phyloP scores from a whole-genome alignment of 23 tunicate genomes.

The Styela plicata region DNA sequence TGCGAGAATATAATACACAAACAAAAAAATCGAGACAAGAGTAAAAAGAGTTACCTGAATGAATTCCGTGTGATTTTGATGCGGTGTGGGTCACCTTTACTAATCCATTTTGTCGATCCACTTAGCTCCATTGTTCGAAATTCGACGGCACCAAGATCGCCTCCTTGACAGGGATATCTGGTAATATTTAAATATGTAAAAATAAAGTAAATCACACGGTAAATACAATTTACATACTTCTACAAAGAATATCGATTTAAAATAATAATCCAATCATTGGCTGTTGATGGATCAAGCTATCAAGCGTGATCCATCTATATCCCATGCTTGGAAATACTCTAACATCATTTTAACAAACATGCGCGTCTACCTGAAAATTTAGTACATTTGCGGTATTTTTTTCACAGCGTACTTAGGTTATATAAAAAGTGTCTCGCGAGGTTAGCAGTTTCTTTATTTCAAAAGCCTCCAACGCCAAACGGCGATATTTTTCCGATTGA shows the following conservation, averaged over 20 bases:
- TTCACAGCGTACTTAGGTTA: neutral
- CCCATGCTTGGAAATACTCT: too few relatives aligned
- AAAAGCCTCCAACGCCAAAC: neutral
- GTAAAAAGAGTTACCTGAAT: neutral
- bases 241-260: too few relatives aligned
- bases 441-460: neutral
- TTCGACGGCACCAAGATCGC: neutral
- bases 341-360: too few relatives aligned
- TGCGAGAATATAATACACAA: neutral
- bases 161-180: neutral
- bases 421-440: neutral
- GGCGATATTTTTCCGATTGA: neutral
- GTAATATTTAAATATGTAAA: too few relatives aligned
- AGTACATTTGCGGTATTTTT: too few relatives aligned
- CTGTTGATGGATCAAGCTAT: too few relatives aligned
- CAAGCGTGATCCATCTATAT: too few relatives aligned
- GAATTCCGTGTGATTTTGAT: slow-evolving; percentile 8
- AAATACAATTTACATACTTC: too few relatives aligned
- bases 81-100: slow-evolving; percentile 21
- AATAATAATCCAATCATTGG: too few relatives aligned
- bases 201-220: too few relatives aligned
- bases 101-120: slow-evolving; percentile 19
- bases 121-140: slow-evolving; percentile 11
- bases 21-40: neutral
- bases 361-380: neutral